Conservation (phyloP, 2,797 vertebrate genomes). For the Typhlichthys eigenmanni region DNA sequence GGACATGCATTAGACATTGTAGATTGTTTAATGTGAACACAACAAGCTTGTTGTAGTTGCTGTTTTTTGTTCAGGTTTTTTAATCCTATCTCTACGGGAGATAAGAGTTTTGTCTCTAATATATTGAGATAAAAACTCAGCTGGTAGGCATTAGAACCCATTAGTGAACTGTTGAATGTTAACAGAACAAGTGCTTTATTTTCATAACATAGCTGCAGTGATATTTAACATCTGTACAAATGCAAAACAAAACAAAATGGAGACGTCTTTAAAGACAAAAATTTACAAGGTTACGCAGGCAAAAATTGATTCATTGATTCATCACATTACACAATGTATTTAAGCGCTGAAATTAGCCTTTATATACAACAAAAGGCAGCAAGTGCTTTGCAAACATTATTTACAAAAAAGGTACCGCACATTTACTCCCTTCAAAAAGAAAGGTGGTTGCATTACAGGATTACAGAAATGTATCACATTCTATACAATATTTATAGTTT, state of each 20-base stretch:
- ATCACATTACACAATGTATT: conserved; percentile 82
- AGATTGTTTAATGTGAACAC: conserved; percentile 21
- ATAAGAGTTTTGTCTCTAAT: not conserved
- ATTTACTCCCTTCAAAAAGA: conserved; percentile 93
- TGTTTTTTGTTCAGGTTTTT: not conserved
- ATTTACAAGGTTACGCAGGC: conserved; percentile 93
- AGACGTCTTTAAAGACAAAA: conserved; percentile 88
- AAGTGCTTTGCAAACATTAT: conserved; percentile 87
- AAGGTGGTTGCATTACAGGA: conserved; percentile 96
- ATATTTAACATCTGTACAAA: conserved; percentile 99
- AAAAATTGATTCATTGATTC: conserved; percentile 81
- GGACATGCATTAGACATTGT: conserved; percentile 26
- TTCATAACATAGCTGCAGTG: conserved; percentile 90
- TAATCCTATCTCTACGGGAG: not conserved
- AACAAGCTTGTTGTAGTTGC: conserved; percentile 3
- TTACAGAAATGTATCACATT: conserved; percentile 85
- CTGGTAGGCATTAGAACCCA: conserved; percentile 9
- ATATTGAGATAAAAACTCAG: not conserved
- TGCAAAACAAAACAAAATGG: conserved; percentile 77
- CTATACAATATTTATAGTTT: conserved; percentile 86
- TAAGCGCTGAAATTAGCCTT: conserved; percentile 84
- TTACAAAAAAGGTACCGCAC: conserved; percentile 86
- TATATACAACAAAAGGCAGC: conserved; percentile 83
- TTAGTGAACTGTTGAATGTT: conserved; percentile 47
- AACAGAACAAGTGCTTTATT: conserved; percentile 98